Evolutionary conservation across 2,888 invertebrate genomes (phyloP).

Genomic region (Mantis religiosa): DNA sequence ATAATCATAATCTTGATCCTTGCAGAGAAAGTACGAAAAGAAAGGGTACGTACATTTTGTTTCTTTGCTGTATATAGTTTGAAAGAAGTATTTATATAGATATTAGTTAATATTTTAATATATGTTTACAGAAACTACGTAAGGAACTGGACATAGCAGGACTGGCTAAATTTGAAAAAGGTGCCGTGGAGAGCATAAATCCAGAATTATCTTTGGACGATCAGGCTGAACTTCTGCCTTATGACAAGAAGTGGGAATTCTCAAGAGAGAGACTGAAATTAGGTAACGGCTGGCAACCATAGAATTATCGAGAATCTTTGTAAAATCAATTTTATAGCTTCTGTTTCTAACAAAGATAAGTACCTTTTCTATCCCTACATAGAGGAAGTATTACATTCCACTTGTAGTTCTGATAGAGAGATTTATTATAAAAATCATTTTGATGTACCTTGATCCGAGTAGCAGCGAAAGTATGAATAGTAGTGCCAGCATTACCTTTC

Average conservation of each 20-base stretch:
- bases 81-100: background rate
- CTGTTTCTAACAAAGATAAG: no score
- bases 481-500: no score
- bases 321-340: no score
- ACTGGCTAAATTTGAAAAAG: constrained; percentile 72
- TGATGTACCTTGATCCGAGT: no score
- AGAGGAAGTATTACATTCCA: no score
- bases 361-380: no score
- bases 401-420: no score
- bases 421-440: no score
- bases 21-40: constrained; percentile 37
- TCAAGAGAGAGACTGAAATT: constrained; percentile 77
- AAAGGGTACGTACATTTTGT: constrained; percentile 39
- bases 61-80: background rate
- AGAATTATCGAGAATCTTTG: background rate
- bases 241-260: constrained; percentile 86
- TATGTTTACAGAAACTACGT: constrained; percentile 50
- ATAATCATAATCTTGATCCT: constrained; percentile 35
- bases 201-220: constrained; percentile 86
- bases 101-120: background rate
- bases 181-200: constrained; percentile 74
- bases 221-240: constrained; percentile 90
- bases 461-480: no score
- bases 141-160: constrained; percentile 69
- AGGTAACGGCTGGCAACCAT: constrained; percentile 50